Evolutionary conservation across 1,140 invertebrate species (phyloP), one percentile per base, ranked within the genome.

Genomic region (Paraescarpia echinospica): DNA sequence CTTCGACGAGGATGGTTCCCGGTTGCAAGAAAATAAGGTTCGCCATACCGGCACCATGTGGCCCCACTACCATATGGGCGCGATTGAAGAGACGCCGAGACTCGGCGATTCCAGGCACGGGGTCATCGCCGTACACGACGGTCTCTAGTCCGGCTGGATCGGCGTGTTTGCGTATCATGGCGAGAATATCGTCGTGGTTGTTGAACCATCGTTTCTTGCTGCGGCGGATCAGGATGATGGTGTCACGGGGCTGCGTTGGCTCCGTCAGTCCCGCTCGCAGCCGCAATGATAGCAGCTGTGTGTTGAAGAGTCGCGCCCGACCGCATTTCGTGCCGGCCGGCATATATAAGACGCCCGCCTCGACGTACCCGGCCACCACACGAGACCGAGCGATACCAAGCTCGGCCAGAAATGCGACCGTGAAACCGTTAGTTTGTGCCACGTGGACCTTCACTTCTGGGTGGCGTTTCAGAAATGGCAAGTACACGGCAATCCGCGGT

Each of bases 1-100:
- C 92, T 34, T 93, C 92, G 90, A 93, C 48, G 41, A 93, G 48
- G 35, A 92, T 18, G 1, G 92, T 93, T 4, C 91, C 91, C 31
- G 92, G 92, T 4, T 35, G 90, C 34, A 31, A 91, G 91, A 93
- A 93, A 9, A 93, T n/a, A 2, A 93, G 34, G 88, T 93, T 93
- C 31, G 92, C 33, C 41, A 92, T 22, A n/a, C 90, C 92, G 12
- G 92, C 92, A 18, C 92, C 92, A 88, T 93, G 92, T 0, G 92
- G 90, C 0, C 35, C 92, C 1, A 93, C 92, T 9, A 93, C 91
- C 33, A 93, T 93, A 33, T 88, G 27, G 51, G 92, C 92, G 41
- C 34, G 14, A 34, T 34, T 35, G 59, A 93, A 93, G 8, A 92
- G 12, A 34, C 5, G 41, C 34, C 77, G 91, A 33, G 51, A 88